phyloP scores from a whole-genome alignment of 2,888 invertebrate species.

The Lysandra coridon region DNA sequence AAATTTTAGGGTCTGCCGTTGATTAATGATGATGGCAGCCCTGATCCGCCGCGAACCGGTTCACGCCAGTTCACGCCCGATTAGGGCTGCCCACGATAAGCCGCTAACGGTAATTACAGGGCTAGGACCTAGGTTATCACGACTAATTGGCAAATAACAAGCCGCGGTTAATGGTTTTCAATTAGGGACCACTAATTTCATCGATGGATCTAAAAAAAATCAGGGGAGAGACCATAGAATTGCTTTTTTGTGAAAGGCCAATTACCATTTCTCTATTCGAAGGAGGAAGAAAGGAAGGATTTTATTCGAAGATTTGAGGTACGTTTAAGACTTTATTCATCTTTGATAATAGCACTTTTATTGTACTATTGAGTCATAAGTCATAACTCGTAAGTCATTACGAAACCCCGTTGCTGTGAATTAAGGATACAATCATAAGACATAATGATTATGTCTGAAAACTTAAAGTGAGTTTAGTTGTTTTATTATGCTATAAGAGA shows the following conservation, averaged over 20 bases:
- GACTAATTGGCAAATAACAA: constrained; percentile 1
- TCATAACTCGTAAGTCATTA: too few relatives aligned
- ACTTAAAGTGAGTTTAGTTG: not conserved
- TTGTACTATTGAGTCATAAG: not conserved
- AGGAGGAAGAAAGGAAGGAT: not conserved
- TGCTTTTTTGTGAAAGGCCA: too few relatives aligned
- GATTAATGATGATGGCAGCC: constrained; percentile 4
- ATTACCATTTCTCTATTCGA: too few relatives aligned
- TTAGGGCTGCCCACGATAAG: constrained; percentile 45
- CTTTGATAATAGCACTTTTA: not conserved
- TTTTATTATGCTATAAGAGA: too few relatives aligned
- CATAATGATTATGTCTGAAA: not conserved
- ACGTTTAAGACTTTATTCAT: not conserved
- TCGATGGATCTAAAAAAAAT: not conserved
- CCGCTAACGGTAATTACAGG: constrained; percentile 41
- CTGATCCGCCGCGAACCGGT: constrained; percentile 60
- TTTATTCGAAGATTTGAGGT: not conserved
- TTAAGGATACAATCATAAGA: not conserved
- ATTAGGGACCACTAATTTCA: not conserved
- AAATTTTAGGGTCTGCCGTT: not conserved
- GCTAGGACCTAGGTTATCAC: constrained; percentile 8
- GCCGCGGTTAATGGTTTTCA: not conserved
- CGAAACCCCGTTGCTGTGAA: not conserved
- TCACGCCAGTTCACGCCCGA: constrained; percentile 54
- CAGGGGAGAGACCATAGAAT: not conserved